Evolutionary conservation across 2,797 vertebrate species (phyloP), one percentile per base, ranked within the genome.

Genomic region (Eulemur rubriventer): DNA sequence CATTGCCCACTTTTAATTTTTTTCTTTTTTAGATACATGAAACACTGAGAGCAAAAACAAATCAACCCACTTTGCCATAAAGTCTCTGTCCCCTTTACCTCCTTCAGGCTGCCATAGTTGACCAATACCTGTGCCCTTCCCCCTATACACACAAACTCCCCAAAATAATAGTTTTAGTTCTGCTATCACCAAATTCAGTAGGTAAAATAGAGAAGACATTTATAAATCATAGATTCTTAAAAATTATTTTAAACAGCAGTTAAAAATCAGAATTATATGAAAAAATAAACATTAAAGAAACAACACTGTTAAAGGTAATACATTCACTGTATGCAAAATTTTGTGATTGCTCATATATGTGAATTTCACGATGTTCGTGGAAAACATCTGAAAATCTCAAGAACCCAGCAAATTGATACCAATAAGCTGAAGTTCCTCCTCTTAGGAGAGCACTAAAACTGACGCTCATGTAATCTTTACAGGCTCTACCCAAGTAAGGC

Each of bases 251-350:
- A 85, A 81, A 46, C 1, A 76, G 0, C 0, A 35, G 33, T 18
- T 35, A 90, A 93, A 90, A 91, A 26, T 50, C 26, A 85, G 35
- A 46, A 93, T 63, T 91, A 73, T 6, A 84, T 72, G 69, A 12
- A 50, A 91, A 90, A 83, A 80, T 43, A 17, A 33, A 30, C 65
- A 94, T 69, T 50, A 16, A 82, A 38, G 16, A 82, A 91, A 87
- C 18, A 76, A 35, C 6, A 26, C 22, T 59, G 30, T 63, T 78
- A 50, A 95, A 94, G 75, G 30, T 46, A 92, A 46, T 26, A 84
- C 20, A 82, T 52, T 78, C 41, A 33, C 48, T 67, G 9, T 22
- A 57, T n/a, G 26, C 52, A 24, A 52, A 94, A 87, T 13, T 55
- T 79, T 59, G 10, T 84, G n/a, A 92, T 75, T 43, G 11, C 17